Conservation (phyloP, 2,888 invertebrate species). For the Mesochorus sp. region DNA sequence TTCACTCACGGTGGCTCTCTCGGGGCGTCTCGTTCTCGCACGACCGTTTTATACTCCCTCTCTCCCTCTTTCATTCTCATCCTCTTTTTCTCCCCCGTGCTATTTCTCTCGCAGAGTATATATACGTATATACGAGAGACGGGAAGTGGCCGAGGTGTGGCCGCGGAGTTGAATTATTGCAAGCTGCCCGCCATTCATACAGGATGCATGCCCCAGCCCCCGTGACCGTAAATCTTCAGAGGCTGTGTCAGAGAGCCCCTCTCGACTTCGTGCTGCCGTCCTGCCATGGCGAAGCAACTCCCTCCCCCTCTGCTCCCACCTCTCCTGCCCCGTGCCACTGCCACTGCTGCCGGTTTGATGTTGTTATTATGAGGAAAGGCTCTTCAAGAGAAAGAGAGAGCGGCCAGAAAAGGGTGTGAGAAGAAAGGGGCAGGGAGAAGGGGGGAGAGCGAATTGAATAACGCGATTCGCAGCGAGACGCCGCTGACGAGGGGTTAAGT, state of each 20-base stretch:
- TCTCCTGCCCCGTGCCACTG: slow-evolving; percentile 34
- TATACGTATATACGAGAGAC: slow-evolving; percentile 66
- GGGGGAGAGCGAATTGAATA: slow-evolving; percentile 74
- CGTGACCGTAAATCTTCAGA: slow-evolving; percentile 78
- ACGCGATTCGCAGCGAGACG: slow-evolving; percentile 68
- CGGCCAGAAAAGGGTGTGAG: slow-evolving; percentile 32
- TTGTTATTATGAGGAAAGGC: slow-evolving; percentile 75
- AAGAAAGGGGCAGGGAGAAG: slow-evolving; percentile 43
- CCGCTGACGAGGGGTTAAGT: slow-evolving; percentile 74
- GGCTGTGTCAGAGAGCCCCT: slow-evolving; percentile 74
- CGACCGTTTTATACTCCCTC: not conserved
- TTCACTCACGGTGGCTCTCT: slow-evolving; percentile 66
- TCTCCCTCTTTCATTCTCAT: not conserved
- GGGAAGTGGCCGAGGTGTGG: slow-evolving; percentile 81
- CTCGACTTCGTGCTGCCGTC: slow-evolving; percentile 69
- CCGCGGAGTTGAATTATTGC: slow-evolving; percentile 81
- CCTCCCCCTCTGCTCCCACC: not conserved
- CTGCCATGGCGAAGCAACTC: slow-evolving; percentile 35
- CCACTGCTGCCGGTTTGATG: slow-evolving; percentile 68
- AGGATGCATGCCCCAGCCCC: slow-evolving; percentile 76
- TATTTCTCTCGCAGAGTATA: not conserved
- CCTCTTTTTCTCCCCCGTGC: not conserved
- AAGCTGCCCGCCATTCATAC: slow-evolving; percentile 80
- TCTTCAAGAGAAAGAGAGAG: slow-evolving; percentile 44
- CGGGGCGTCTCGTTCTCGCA: slow-evolving; percentile 19